Base-by-base conservation (phyloP, 2,888 invertebrate species). In the Omphaloscelis lunosa region DNA sequence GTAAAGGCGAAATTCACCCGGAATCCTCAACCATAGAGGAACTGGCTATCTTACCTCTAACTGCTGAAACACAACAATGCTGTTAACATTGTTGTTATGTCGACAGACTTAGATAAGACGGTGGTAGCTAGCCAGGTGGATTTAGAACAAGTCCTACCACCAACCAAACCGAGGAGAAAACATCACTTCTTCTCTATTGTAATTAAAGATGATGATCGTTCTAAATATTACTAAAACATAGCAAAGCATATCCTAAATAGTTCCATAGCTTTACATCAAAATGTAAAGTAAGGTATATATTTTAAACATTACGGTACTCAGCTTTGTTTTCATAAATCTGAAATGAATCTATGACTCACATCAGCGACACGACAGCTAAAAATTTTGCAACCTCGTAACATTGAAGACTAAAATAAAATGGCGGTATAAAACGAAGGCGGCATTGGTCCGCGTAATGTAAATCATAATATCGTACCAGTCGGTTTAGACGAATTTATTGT, bases 321-420 rank as follows among this genome's bases (percentile, higher is more conserved):
- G 2, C 5, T 17, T 62, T 9, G 7, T 34, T 45, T 58, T 56
- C 23, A 62, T n/a, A n/a, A n/a, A 56, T n/a, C n/a, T 56, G 5
- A n/a, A 56, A 56, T 56, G 12, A 56, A 56, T 56, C 5, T 56
- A 5, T n/a, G 56, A 56, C n/a, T 27, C n/a, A 48, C 27, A 71
- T 65, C 27, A 75, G 39, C 78, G 34, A 72, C 61, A 63, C 11
- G 45, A 27, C 45, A 61, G 27, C 34, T 75, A 81, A 79, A 66
- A 62, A 2, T 8, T 66, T 82, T 77, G 77, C 53, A 65, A 63
- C 34, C 23, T 72, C 34, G 27, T 72, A 70, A 85, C 20, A 48
- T 73, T 71, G 34, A 80, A 79, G 69, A 75, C 65, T 69, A n/a
- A 74, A 79, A 82, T 80, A 86, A 82, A 86, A 81, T 84, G 71